These are phyloP conservation scores for Pterois miles DNA, from an alignment of 2,797 vertebrate genomes.

Conservation along the genomic window DNA sequence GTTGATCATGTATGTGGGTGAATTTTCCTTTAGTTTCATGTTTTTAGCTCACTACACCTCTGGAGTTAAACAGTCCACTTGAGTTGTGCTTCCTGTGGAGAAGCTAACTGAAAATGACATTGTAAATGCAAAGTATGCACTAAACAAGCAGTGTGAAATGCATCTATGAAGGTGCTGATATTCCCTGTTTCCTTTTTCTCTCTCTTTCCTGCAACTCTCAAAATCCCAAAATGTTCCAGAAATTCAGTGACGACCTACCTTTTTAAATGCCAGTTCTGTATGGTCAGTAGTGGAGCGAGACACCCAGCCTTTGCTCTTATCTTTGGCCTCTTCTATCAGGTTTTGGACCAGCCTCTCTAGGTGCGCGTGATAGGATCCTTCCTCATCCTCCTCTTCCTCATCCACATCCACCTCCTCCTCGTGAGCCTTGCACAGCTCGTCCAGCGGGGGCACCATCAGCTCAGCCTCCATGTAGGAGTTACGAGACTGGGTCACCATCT, in stretches of 20 bases:
- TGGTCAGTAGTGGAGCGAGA: conserved; percentile 84
- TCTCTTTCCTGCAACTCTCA: background rate
- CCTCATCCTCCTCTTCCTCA: conserved; percentile 76
- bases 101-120: background rate
- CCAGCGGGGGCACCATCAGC: conserved; percentile 86
- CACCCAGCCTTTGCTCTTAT: conserved; percentile 93
- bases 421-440: conserved; percentile 87
- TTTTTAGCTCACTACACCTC: background rate
- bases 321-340: conserved; percentile 91
- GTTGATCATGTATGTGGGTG: background rate
- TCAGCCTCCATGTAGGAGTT: conserved; percentile 91
- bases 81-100: background rate
- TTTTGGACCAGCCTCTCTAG: conserved; percentile 87
- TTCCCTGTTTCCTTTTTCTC: background rate
- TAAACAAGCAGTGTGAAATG: background rate
- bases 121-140: background rate
- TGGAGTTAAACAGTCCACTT: background rate
- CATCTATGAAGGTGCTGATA: background rate
- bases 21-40: background rate
- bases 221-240: background rate
- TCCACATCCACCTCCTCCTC: conserved; percentile 80
- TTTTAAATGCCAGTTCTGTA: conserved; percentile 91
- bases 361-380: conserved; percentile 85
- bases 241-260: conserved; percentile 77
- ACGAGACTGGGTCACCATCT: conserved; percentile 90